Base-by-base conservation (phyloP, 2,888 invertebrate genomes). In the Eupelmus urozonus region DNA sequence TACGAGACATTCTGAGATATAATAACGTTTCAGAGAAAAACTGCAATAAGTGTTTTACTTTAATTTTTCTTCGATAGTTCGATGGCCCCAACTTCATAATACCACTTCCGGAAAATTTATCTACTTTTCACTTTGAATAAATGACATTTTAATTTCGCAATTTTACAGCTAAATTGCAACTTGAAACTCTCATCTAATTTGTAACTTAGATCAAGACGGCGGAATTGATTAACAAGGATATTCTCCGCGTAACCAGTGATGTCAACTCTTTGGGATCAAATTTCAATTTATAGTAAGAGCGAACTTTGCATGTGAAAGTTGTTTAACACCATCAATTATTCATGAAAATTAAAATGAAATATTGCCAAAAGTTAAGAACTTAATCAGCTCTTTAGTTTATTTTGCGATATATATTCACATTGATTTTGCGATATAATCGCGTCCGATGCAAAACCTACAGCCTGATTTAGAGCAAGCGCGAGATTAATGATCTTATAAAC, bases 271-370 rank as follows among this genome's bases (percentile, higher is more conserved):
- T 13, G 16, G 13, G 13, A 42, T 60, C 9, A 20, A 27, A 62
- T 34, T 71, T 60, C 20, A 71, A 60, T 51, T 51, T 23, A 29
- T 51, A 51, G 9, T 16, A 45, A 13, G 16, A 20, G 40, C n/a
- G 53, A 67, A 16, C 9, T n/a, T 1, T 20, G 45, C 55, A 70
- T 18, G 16, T 60, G 25, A 40, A 71, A 60, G n/a, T 11, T 20
- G 34, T 25, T 9, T 60, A 60, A 71, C n/a, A n/a, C 11, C 51
- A 25, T 70, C n/a, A 60, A 71, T 71, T 71, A 71, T 71, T 71
- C 71, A 60, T 71, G 71, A 71, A 60, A n/a, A 60, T 60, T 34
- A 60, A 71, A 71, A 60, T 60, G 60, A 60, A 70, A 49, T 70
- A 45, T 59, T 59, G 18, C 3, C 2, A 1, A 59, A 70, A 70